phyloP scores from a whole-genome alignment of 1,140 invertebrate species.

The Homarus americanus region DNA sequence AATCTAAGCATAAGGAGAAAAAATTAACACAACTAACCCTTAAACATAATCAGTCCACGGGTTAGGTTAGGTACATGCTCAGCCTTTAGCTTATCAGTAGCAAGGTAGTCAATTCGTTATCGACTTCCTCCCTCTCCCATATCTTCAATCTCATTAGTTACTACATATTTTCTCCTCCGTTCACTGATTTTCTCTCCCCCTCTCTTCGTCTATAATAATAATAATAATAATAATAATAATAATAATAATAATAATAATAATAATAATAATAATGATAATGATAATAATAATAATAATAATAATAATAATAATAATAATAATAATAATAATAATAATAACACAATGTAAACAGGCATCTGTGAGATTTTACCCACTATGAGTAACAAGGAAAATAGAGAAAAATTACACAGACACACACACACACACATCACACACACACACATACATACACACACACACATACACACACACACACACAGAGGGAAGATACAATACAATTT shows the following conservation, averaged over 20 bases:
- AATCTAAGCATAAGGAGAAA: no score
- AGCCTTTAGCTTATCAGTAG: no score
- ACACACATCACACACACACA: no score
- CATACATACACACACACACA: conserved; percentile 37
- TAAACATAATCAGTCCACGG: no score
- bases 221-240: not conserved
- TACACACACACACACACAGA: conserved; percentile 13
- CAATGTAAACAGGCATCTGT: not conserved
- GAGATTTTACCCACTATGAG: no score
- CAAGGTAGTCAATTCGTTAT: no score
- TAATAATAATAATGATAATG: not conserved
- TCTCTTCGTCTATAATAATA: not conserved
- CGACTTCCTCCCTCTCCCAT: not conserved
- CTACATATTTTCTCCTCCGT: not conserved
- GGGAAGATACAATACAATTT: no score
- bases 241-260: not conserved
- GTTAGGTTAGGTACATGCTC: no score
- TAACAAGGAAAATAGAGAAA: conserved; percentile 10
- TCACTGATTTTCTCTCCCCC: not conserved
- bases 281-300: conserved; percentile 13
- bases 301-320: conserved; percentile 13
- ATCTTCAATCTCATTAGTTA: not conserved
- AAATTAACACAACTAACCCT: no score
- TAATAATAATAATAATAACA: conserved; percentile 6
- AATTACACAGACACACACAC: not conserved